These are phyloP conservation scores for Holothuria scabra DNA, from an alignment of 53 echinoderm and acorn worm genomes.

Conservation along the genomic window DNA sequence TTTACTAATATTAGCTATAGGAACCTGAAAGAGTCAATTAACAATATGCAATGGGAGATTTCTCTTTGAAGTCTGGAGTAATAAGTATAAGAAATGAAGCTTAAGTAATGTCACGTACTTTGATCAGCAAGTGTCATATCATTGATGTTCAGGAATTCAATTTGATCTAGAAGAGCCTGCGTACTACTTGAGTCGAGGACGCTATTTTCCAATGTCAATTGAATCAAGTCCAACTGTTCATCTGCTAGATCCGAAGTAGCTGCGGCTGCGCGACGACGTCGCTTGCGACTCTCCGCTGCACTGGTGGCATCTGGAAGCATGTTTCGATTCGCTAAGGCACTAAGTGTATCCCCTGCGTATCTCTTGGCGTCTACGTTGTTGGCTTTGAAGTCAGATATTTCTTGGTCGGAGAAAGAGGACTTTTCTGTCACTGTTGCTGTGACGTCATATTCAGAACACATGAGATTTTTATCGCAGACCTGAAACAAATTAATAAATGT, in stretches of 20 bases:
- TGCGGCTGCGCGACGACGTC: conserved; percentile 58
- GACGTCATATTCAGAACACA: conserved; percentile 70
- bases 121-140: conserved; percentile 75
- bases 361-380: conserved; percentile 65
- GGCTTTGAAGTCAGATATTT: conserved; percentile 63
- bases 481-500: conserved; percentile 27
- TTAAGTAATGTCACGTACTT: conserved; percentile 53
- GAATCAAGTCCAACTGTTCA: conserved; percentile 73
- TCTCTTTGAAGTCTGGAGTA: too few species aligned
- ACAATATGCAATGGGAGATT: too few species aligned
- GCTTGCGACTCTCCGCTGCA: conserved; percentile 40
- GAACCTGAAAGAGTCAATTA: too few species aligned
- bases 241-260: conserved; percentile 51
- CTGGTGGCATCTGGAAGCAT: conserved; percentile 53
- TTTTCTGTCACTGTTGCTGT: conserved; percentile 67
- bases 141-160: conserved; percentile 51
- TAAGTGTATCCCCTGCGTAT: conserved; percentile 54
- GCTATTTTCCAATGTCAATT: conserved; percentile 60
- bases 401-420: conserved; percentile 44
- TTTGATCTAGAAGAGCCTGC: conserved; percentile 70
- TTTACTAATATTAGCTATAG: too few species aligned
- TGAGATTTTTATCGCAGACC: conserved; percentile 82
- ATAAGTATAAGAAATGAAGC: too few species aligned
- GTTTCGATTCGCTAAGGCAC: conserved; percentile 61
- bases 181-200: conserved; percentile 69